Conservation (phyloP, 2,797 vertebrate genomes). For the Pipistrellus pygmaeus region DNA sequence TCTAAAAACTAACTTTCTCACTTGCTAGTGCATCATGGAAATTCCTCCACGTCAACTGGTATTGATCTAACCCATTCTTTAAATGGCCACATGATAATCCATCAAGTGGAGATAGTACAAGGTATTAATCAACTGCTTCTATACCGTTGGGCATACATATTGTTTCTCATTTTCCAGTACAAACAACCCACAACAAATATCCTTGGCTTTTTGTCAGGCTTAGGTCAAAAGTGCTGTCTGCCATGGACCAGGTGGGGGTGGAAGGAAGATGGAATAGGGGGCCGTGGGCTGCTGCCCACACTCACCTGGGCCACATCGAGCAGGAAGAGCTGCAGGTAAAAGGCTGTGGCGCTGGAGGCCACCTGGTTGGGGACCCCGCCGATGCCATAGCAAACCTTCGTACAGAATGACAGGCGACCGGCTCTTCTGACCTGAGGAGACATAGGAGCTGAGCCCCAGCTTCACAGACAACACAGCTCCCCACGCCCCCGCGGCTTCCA, state of each 20-base stretch:
- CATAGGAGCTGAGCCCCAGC: not conserved
- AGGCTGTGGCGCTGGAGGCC: conserved; percentile 94
- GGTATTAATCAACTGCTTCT: not conserved
- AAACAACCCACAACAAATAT: not conserved
- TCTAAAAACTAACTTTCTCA: not conserved
- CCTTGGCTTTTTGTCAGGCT: not conserved
- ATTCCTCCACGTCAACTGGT: not conserved
- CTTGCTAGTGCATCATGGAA: not conserved
- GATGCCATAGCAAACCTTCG: conserved; percentile 96
- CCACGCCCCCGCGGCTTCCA: not conserved
- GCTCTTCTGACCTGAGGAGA: conserved; percentile 82
- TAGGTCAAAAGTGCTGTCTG: not conserved
- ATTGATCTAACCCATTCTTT: not conserved
- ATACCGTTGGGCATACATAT: not conserved
- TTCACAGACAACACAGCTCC: not conserved
- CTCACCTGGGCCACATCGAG: conserved; percentile 96
- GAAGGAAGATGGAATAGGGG: not conserved
- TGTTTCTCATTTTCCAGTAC: not conserved
- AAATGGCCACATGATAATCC: not conserved
- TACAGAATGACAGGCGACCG: conserved; percentile 90
- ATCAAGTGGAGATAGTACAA: not conserved
- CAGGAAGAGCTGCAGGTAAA: conserved; percentile 98
- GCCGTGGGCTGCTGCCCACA: conserved; percentile 10
- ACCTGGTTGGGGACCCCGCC: conserved; percentile 96
- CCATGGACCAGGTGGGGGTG: not conserved